These are phyloP conservation scores for Aldrovandia affinis DNA, from an alignment of 2,797 vertebrate genomes.

Conservation along the genomic window DNA sequence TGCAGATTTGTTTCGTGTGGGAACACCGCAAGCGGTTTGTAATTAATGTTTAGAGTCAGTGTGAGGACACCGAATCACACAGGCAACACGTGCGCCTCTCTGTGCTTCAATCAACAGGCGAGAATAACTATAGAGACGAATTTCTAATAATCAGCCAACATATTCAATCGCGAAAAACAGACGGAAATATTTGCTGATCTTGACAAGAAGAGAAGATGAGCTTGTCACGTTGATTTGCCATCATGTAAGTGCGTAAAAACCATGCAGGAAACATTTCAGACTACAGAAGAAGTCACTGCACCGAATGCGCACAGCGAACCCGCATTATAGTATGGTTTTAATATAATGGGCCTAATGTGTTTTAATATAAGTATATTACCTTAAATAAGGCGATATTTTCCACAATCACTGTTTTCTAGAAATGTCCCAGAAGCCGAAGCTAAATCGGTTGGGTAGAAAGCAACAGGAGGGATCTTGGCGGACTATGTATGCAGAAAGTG, in stretches of 20 bases:
- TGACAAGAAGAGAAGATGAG: neutral
- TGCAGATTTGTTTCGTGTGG: slow-evolving; percentile 76
- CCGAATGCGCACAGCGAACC: neutral
- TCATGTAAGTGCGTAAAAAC: neutral
- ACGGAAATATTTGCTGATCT: neutral
- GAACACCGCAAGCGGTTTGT: slow-evolving; percentile 69
- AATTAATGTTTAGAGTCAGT: slow-evolving; percentile 56
- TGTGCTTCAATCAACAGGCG: neutral
- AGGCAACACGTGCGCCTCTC: slow-evolving; percentile 37
- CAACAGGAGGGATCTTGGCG: neutral
- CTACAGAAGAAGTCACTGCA: too few species aligned
- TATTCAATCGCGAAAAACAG: neutral
- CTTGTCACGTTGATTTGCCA: neutral
- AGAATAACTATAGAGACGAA: neutral
- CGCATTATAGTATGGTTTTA: neutral
- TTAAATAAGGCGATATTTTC: slow-evolving; percentile 1
- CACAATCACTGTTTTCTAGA: neutral
- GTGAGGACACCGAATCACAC: slow-evolving; percentile 57
- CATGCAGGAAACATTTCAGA: neutral
- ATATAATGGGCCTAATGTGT: neutral
- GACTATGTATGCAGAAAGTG: neutral
- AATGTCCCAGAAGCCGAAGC: neutral
- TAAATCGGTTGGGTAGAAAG: neutral
- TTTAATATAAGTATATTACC: neutral
- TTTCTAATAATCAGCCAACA: neutral